Base-by-base conservation (phyloP, 2,113 vertebrate genomes). In the Myocastor coypus region DNA sequence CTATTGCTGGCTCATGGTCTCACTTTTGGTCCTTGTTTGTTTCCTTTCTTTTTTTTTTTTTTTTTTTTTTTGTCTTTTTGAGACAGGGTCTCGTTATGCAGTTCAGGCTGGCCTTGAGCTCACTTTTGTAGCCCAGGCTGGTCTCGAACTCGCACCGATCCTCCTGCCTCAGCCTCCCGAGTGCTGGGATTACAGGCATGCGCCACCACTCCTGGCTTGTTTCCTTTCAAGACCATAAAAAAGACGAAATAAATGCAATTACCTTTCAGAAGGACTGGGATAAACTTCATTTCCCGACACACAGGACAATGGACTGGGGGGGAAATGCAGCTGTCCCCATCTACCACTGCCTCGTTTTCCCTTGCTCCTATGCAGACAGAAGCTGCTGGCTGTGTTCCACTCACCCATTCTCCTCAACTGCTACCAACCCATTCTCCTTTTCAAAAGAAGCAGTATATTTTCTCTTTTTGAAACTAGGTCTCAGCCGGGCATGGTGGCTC, bases 221-320 rank as follows among this genome's bases (percentile, higher is more conserved):
- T 83, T 88, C 55, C 40, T 93, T 86, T 93, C 83, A 89, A 75
- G 89, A 91, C 55, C 94, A 63, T 69, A 89, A 95, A 96, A 64
- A 59, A 92, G 57, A 83, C 28, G 82, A 80, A 89, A 78, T 32
- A 34, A 91, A 78, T 40, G 24, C 3, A 22, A 16, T 34, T 34
- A 11, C 77, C 24, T 85, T 87, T 59, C 42, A 52, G 91, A 86
- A 61, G 52, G 64, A 85, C 17, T 32, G 17, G 55, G n/a, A 81
- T 52, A 63, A 52, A 10, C 42, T n/a, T n/a, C 75, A 5, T 32
- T 52, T 26, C 1, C 3, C 85, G 85, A 40, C 66, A 52, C 8
- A 30, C 34, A n/a, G 77, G 16, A 42, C 64, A 64, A 55, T 92
- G 32, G 20, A 30, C 66, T n/a, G 32, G 42, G 75, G 50, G 68